Conservation (phyloP, 2,113 vertebrate genomes). For the Eudorcas thomsonii region DNA sequence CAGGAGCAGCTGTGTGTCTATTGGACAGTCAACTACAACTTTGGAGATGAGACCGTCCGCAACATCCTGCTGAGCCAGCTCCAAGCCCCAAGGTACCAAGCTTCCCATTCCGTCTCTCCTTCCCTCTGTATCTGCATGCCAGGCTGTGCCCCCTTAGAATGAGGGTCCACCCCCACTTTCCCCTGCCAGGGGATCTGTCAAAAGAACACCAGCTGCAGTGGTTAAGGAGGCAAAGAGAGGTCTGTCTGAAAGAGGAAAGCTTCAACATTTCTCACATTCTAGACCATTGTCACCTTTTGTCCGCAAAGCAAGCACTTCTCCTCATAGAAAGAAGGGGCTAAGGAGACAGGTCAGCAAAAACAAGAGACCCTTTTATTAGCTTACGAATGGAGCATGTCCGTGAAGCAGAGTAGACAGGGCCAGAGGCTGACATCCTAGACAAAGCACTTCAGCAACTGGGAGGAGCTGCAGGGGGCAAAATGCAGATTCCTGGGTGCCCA, state of each 20-base stretch:
- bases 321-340: background rate
- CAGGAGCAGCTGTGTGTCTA: constrained; percentile 43
- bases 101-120: fast-evolving
- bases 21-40: constrained; percentile 33
- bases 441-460: background rate
- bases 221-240: background rate
- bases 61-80: constrained; percentile 14
- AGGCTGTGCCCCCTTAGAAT: background rate
- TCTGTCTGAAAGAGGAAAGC: background rate
- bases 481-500: background rate
- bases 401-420: background rate
- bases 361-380: background rate
- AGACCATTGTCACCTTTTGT: background rate
- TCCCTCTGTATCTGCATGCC: fast-evolving
- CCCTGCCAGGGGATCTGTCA: background rate
- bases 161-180: background rate
- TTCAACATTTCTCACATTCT: fast-evolving
- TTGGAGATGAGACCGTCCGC: background rate
- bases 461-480: background rate
- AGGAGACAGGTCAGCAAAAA: background rate
- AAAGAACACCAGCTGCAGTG: background rate
- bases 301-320: background rate
- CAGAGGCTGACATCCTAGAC: background rate
- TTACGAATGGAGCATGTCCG: too few species aligned
- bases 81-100: background rate